Base-by-base conservation (phyloP, 2,113 vertebrate species). In the Rattus rattus region DNA sequence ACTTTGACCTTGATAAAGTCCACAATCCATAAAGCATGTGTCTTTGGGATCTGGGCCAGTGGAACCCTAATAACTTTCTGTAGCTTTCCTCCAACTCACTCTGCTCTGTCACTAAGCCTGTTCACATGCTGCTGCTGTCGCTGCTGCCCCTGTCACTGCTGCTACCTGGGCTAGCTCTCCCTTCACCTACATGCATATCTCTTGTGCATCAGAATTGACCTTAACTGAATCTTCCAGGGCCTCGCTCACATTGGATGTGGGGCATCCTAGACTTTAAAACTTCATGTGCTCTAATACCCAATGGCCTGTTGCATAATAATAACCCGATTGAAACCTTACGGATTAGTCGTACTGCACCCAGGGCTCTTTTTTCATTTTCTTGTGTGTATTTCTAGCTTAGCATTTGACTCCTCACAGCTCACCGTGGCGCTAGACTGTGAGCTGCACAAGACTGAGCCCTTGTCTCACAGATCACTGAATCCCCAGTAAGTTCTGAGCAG, bases 261-360 rank as follows among this genome's bases (percentile, higher is more conserved):
- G 92, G 17, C 36, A 63, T 89, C 76, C 59, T 52, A 90, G 73
- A 93, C 36, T 72, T 81, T 49, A 72, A 94, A 19, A 69, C n/a
- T 87, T 56, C 49, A 49, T 33, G 61, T 49, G 16, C 1, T 67
- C n/a, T 70, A 93, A 77, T n/a, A 72, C 67, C 85, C 75, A 85
- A 88, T 67, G 92, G n/a, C 33, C 69, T 72, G 52, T 59, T 14
- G 84, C 4, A 10, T 76, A 52, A 39, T 79, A 69, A 67, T 72
- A 72, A 65, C 19, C 81, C 88, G 88, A 73, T 75, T 70, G 81
- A 83, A 70, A 92, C 63, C 2, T 12, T 47, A 30, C 70, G 24
- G 65, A 63, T 43, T 85, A 85, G 77, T 39, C 90, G 36, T 17
- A 19, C 16, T 87, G 26, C 17, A 47, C 24, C n/a, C 19, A 39